A percentile compares a stretch with the other conserved stretches of the same genome.
These are phyloP conservation scores for Chromoteleia sp. DNA, from an alignment of 2,888 invertebrate species.

Conservation along the genomic window DNA sequence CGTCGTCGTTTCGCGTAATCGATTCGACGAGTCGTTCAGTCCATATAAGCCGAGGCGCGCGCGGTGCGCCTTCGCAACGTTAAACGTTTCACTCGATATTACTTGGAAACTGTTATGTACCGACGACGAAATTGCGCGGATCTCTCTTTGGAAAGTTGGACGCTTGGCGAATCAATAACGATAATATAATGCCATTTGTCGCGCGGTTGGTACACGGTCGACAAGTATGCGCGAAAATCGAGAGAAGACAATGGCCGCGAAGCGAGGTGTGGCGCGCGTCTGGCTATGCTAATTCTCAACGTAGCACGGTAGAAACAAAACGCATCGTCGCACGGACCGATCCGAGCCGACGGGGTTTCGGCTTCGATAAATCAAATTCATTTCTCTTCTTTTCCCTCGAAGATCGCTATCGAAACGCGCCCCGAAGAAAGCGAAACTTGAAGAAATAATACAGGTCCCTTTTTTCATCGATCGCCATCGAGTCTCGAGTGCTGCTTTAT, in stretches of 20 bases:
- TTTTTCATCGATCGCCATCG: slow-evolving; percentile 40
- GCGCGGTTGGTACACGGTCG: neutral
- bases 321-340: too few species aligned
- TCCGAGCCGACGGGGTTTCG: slow-evolving; percentile 29
- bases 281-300: slow-evolving; percentile 22
- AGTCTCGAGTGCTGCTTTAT: slow-evolving; percentile 44
- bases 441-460: slow-evolving; percentile 31
- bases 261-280: slow-evolving; percentile 31
- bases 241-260: slow-evolving; percentile 28
- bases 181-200: slow-evolving; percentile 18
- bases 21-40: slow-evolving; percentile 31
- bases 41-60: slow-evolving; percentile 7
- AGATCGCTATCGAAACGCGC: slow-evolving; percentile 25
- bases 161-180: slow-evolving; percentile 26
- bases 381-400: slow-evolving; percentile 31
- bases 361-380: neutral
- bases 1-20: slow-evolving; percentile 15
- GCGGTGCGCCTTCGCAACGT: slow-evolving; percentile 22
- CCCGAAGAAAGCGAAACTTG: slow-evolving; percentile 23
- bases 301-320: slow-evolving; percentile 10
- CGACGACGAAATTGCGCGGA: slow-evolving; percentile 33
- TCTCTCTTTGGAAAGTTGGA: slow-evolving; percentile 42
- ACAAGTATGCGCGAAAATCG: slow-evolving; percentile 29
- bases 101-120: slow-evolving; percentile 39
- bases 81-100: slow-evolving; percentile 42